A percentile compares a stretch with the other conserved stretches of the same genome.
Evolutionary conservation across 2,888 invertebrate species (phyloP).

Genomic region (Ethmia dodecea): DNA sequence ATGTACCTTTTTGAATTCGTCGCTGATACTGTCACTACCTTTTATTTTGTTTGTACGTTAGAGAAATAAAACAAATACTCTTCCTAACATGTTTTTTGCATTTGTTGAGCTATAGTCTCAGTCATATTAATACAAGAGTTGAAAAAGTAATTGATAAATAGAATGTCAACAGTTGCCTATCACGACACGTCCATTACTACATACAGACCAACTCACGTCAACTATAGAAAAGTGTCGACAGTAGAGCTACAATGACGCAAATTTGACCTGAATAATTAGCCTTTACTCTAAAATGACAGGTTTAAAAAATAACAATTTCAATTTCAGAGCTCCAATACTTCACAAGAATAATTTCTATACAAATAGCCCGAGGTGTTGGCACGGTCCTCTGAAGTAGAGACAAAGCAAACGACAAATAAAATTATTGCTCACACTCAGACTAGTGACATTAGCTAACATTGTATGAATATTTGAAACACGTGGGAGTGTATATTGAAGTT

Average conservation of each 20-base stretch:
- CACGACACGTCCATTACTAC: neutral
- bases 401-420: constrained; percentile 51
- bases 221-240: constrained; percentile 1
- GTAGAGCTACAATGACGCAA: constrained; percentile 2
- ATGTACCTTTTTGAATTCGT: constrained; percentile 18
- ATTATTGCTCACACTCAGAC: constrained; percentile 34
- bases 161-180: constrained; percentile 1
- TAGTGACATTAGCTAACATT: constrained; percentile 39
- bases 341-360: constrained; percentile 34
- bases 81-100: too few relatives aligned
- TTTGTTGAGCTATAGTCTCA: neutral
- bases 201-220: neutral
- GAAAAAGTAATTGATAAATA: neutral
- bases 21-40: neutral
- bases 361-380: constrained; percentile 52
- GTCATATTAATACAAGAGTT: neutral
- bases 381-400: constrained; percentile 32
- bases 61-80: too few relatives aligned
- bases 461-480: constrained; percentile 36
- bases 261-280: constrained; percentile 14
- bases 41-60: too few relatives aligned
- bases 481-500: constrained; percentile 22
- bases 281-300: constrained; percentile 19
- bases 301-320: constrained; percentile 32
- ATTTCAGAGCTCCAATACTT: constrained; percentile 35